Base-by-base conservation (phyloP, 2,113 vertebrate species). In the Lucifuga dentata region DNA sequence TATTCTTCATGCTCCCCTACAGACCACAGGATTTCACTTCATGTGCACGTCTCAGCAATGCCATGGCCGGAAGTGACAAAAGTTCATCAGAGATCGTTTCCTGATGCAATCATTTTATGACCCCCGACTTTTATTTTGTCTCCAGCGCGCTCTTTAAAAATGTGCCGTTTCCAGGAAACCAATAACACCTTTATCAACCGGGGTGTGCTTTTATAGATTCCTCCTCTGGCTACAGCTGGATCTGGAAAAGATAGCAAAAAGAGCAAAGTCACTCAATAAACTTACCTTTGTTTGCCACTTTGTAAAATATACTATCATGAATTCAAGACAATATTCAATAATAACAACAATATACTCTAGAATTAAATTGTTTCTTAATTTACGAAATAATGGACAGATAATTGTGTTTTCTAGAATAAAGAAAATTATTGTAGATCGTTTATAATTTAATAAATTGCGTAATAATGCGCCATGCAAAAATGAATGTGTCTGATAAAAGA, bases 1-100 rank as follows among this genome's bases (percentile, higher is more conserved):
- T 17, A 15, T 70, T 73, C 20, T 73, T 70, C n/a, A 63, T 56
- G 51, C 53, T 35, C 33, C 58, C 39, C n/a, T 57, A 29, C 19
- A 43, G 49, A 60, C 21, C 19, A 21, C 41, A 57, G 39, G 36
- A 49, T 44, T 49, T 86, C 63, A 70, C 62, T 80, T 87, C 70
- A 78, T 39, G 35, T 73, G 52, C 36, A 78, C 16, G 15, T 74
- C 55, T 86, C 29, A 72, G 35, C 75, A 23, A 61, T 67, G 68
- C 58, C 78, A 81, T 78, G 48, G 38, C 56, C 62, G 13, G 17
- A 32, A 40, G 40, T 35, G 38, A 67, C 56, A 72, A 48, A 74
- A 82, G 66, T 67, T 64, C 33, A 79, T 59, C 63, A 77, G 55
- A 68, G 58, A 36, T 62, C 15, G 75, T 64, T 50, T 78, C 60